Conservation (phyloP, 2,113 vertebrate genomes). For the Neomonachus schauinslandi region DNA sequence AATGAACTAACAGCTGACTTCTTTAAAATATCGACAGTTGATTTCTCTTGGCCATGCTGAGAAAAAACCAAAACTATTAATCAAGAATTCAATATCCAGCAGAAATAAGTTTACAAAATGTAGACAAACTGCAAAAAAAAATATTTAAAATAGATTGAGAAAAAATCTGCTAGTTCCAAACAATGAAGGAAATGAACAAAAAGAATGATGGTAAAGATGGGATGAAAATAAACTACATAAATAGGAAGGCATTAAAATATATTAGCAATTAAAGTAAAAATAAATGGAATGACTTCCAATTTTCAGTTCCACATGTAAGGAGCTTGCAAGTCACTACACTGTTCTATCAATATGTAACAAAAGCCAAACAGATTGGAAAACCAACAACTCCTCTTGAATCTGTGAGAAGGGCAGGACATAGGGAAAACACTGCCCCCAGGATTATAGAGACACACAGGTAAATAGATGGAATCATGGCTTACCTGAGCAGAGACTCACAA, state of each 20-base stretch:
- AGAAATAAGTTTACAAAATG: neutral
- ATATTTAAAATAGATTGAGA: neutral
- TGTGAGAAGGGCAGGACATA: neutral
- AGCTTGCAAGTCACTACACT: neutral
- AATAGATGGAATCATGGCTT: neutral
- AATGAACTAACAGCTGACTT: neutral
- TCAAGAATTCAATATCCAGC: neutral
- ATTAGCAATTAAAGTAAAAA: constrained; percentile 17
- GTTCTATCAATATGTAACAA: neutral
- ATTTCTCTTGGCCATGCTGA: neutral
- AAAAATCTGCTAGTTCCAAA: neutral
- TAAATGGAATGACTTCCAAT: neutral
- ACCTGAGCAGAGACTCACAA: neutral
- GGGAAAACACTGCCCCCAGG: neutral
- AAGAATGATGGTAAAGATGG: neutral
- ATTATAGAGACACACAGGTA: neutral
- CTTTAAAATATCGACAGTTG: neutral
- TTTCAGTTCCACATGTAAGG: neutral
- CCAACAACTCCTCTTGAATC: neutral
- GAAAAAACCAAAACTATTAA: neutral
- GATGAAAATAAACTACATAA: neutral
- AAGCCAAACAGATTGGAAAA: neutral
- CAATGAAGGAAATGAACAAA: neutral
- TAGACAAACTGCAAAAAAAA: neutral
- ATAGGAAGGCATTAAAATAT: neutral